Conservation (phyloP, 1,140 invertebrate genomes). For the Latrodectus geometricus region DNA sequence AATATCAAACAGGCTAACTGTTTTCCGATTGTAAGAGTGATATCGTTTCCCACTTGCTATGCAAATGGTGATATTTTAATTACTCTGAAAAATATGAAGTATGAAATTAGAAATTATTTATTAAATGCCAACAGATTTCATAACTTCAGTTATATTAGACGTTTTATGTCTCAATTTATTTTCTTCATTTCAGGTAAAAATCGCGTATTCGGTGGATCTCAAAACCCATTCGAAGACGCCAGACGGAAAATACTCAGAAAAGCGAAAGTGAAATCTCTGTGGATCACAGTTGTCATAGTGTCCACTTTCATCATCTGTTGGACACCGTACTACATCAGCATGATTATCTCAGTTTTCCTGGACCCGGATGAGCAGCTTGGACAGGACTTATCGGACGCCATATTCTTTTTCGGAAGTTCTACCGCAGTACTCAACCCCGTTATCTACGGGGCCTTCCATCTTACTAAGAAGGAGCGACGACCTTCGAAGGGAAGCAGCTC, state of each 20-base stretch:
- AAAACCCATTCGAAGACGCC: not conserved
- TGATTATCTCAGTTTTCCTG: constrained; percentile 83
- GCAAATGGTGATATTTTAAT: too few species aligned
- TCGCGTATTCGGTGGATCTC: not conserved
- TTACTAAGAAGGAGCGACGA: constrained; percentile 65
- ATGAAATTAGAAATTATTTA: too few species aligned
- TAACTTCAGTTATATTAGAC: too few species aligned
- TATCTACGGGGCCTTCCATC: constrained; percentile 88
- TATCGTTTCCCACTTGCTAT: too few species aligned
- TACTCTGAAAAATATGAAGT: too few species aligned
- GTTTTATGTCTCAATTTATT: too few species aligned
- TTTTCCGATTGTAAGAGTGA: too few species aligned
- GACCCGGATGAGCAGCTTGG: constrained; percentile 77
- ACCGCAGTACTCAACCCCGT: constrained; percentile 88
- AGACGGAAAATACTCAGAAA: constrained; percentile 72
- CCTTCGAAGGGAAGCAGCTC: not conserved
- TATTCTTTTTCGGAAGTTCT: constrained; percentile 87
- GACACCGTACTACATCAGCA: constrained; percentile 97
- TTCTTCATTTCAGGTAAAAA: not conserved
- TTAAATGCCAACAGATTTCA: too few species aligned
- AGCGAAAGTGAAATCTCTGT: constrained; percentile 84
- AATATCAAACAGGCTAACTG: too few species aligned
- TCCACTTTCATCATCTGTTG: constrained; percentile 95
- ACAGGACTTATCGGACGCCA: constrained; percentile 71
- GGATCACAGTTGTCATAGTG: constrained; percentile 86